A percentile compares a stretch with the other conserved stretches of the same genome.
These are phyloP conservation scores for Orthosia gracilis DNA, from an alignment of 2,888 invertebrate species.

Conservation along the genomic window DNA sequence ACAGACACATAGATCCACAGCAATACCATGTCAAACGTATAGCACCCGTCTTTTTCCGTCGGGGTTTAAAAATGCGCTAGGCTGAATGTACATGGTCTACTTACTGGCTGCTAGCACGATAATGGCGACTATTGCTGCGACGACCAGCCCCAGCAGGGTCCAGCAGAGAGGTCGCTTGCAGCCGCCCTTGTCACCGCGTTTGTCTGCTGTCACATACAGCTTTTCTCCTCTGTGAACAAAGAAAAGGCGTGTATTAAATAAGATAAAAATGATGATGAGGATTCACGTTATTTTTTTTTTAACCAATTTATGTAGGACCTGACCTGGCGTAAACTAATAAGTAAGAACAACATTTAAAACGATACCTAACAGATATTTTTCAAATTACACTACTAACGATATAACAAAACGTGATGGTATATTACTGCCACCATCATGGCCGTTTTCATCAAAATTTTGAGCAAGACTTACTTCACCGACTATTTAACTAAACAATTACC, in stretches of 20 bases:
- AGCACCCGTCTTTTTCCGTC: too few species aligned
- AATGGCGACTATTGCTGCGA: slow-evolving; percentile 93
- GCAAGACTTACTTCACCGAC: slow-evolving; percentile 37
- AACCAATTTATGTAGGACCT: neutral
- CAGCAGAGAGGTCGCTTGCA: slow-evolving; percentile 94
- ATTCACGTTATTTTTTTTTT: neutral
- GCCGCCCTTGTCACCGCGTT: slow-evolving; percentile 93
- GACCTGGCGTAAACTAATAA: neutral
- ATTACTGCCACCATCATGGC: slow-evolving; percentile 14
- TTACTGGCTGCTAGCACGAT: slow-evolving; percentile 95
- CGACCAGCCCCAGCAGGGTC: slow-evolving; percentile 92
- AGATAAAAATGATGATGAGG: neutral
- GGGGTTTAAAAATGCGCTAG: neutral
- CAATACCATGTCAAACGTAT: too few species aligned
- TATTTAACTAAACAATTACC: slow-evolving; percentile 23
- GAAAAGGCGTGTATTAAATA: neutral
- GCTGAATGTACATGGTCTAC: slow-evolving; percentile 69
- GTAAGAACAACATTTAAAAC: neutral
- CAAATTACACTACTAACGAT: neutral
- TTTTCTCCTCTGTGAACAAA: slow-evolving; percentile 94
- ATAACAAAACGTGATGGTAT: slow-evolving; percentile 18
- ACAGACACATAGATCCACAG: too few species aligned
- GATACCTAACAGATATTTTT: neutral
- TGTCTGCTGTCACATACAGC: slow-evolving; percentile 95
- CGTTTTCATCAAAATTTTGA: slow-evolving; percentile 20